Base-by-base conservation (phyloP, 2,888 invertebrate species). In the Gymnosoma rotundatum region DNA sequence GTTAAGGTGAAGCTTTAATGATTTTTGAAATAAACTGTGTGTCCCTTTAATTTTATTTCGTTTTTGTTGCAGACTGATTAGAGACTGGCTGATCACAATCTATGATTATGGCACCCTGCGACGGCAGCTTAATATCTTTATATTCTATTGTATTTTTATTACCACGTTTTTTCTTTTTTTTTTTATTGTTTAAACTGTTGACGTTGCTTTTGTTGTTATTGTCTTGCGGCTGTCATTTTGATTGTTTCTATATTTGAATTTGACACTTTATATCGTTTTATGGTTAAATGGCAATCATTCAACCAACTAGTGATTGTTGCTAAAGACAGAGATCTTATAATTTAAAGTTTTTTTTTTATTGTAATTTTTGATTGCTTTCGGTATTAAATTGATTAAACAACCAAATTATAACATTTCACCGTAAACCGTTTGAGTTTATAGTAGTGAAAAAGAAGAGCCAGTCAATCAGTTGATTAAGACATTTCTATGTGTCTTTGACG, bases 51-150 rank as follows among this genome's bases (percentile, higher is more conserved):
- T 67, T 61, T 67, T 60, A 25, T 50, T 58, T 56, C 58, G 42
- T 61, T 60, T 61, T 56, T 63, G 36, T 61, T 54, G 67, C 80
- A 80, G 73, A 78, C 78, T 83, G 79, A 78, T 70, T 73, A 83
- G 83, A 69, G 69, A 54, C 78, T 69, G 25, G 61, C 66, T 67
- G 86, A 86, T 86, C 83, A 83, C 83, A 86, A 86, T 78, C 86
- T 54, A 36, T 73, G 81, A 79, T 86, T 75, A 69, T 74, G 83
- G 83, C 86, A 79, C 86, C 86, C 86, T 82, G 83, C 75, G 78
- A 78, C 70, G 79, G 81, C 79, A 81, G 81, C 78, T 86, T 75
- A 78, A 86, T 86, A 72, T 83, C 83, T 86, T 82, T 74, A 84
- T 83, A 78, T 78, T 81, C 50, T 54, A 54, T 78, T 79, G 54